Evolutionary conservation across 2,797 vertebrate species (phyloP).

Genomic region (Ptychadena robeensis): DNA sequence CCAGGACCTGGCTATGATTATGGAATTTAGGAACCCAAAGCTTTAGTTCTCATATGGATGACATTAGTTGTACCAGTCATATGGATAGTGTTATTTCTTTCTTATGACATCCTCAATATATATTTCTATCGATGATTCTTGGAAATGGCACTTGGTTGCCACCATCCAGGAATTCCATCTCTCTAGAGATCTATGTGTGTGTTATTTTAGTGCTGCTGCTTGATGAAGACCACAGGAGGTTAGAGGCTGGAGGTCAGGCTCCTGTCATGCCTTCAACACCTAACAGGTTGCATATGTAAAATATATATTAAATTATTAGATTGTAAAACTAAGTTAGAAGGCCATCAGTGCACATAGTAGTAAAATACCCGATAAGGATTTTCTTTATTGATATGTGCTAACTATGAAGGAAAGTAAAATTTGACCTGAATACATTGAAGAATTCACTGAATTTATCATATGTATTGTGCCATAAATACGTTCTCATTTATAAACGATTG

Average conservation of each 20-base stretch:
- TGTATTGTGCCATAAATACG: too few species aligned
- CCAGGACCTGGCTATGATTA: neutral
- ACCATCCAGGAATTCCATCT: constrained; percentile 3
- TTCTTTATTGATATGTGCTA: neutral
- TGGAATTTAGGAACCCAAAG: neutral
- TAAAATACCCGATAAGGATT: neutral
- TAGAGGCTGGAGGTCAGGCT: constrained; percentile 24
- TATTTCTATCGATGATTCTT: neutral
- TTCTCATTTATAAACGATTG: neutral
- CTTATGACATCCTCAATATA: neutral
- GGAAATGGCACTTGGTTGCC: neutral
- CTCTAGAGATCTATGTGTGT: neutral
- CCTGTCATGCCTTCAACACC: constrained; percentile 29
- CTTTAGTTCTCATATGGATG: neutral
- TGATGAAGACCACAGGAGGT: constrained; percentile 53
- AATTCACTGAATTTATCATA: neutral
- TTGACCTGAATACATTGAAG: neutral
- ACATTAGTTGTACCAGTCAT: neutral
- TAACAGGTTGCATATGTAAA: constrained; percentile 48
- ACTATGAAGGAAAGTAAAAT: neutral
- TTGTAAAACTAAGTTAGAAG: neutral
- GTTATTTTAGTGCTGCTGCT: constrained; percentile 25
- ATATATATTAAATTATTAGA: neutral
- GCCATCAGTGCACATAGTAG: neutral
- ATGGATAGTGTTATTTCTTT: neutral